phyloP scores from a whole-genome alignment of 2,113 vertebrate genomes.

The Paedocypris sp. region DNA sequence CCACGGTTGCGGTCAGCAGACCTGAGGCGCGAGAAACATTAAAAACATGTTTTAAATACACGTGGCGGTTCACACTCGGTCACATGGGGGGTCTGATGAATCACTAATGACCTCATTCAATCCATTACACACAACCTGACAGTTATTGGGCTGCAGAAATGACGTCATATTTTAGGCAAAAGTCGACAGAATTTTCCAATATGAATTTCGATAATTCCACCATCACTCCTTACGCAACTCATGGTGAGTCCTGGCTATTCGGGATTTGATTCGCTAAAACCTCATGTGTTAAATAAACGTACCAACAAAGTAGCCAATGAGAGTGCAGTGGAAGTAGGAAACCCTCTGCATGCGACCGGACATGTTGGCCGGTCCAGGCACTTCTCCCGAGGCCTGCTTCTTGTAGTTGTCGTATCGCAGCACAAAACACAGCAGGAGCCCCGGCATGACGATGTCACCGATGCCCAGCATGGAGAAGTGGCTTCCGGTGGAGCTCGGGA shows the following conservation, averaged over 20 bases:
- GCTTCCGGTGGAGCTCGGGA: constrained; percentile 95
- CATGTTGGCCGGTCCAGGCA: constrained; percentile 73
- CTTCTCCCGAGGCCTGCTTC: constrained; percentile 83
- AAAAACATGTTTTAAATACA: not conserved
- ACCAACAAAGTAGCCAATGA: constrained; percentile 98
- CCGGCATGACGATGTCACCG: constrained; percentile 97
- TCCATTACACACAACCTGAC: not conserved
- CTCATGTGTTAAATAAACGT: no score
- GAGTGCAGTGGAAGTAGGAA: constrained; percentile 98
- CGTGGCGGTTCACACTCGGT: no score
- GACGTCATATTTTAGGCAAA: no score
- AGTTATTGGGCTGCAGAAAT: not conserved
- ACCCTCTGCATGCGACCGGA: constrained; percentile 95
- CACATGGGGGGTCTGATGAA: no score
- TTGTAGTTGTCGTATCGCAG: constrained; percentile 98
- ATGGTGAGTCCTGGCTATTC: no score
- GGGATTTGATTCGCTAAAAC: no score
- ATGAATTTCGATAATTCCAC: no score
- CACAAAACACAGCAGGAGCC: constrained; percentile 94
- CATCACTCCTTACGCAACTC: no score
- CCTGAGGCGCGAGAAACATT: constrained; percentile 52
- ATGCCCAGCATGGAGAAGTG: constrained; percentile 99
- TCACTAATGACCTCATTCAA: no score
- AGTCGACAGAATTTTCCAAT: no score
- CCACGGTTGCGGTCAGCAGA: constrained; percentile 94